Evolutionary conservation across 1,140 invertebrate genomes (phyloP), one percentile per base, ranked within the genome.

Genomic region (Solen grandis): DNA sequence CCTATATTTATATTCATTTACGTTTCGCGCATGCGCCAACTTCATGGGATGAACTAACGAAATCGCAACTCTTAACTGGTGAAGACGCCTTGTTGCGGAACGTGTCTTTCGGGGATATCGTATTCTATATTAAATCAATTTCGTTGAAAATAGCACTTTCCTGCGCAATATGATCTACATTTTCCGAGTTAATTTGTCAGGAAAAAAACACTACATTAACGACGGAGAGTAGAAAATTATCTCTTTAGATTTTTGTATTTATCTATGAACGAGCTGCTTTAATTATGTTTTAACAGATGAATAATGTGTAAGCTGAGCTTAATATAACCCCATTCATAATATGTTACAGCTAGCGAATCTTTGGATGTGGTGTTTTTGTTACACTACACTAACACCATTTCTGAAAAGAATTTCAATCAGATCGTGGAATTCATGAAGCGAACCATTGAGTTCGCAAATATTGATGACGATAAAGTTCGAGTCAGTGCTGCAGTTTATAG

Each of bases 351-450:
- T 25, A 86, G 84, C 36, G 83, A 84, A 60, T 62, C 72, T 16
- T 63, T 86, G 13, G 84, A 93, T 91, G 46, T 90, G 13, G 83
- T 86, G 8, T 87, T 90, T 55, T 70, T 90, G n/a, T 59, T 88
- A 46, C 88, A 90, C 75, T 86, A 84, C 59, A 89, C 88, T 1
- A 77, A 85, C 29, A 68, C 81, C 14, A 84, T 87, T 27, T 78
- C 74, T 0, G 38, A 74, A 25, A 29, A 35, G 0, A 73, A 82
- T 29, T 87, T 85, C 35, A 22, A 76, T 22, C 57, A 74, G 35
- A 63, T 87, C 13, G 52, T 85, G 27, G 50, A 54, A 14, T 89
- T 88, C 69, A 82, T 90, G 75, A 83, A 85, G 31, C 54, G 54
- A 2, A 16, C 86, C 0, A 16, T 89, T 19, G 41, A 83, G n/a